Conservation (phyloP, 2,113 vertebrate genomes). For the Sorex fumeus region DNA sequence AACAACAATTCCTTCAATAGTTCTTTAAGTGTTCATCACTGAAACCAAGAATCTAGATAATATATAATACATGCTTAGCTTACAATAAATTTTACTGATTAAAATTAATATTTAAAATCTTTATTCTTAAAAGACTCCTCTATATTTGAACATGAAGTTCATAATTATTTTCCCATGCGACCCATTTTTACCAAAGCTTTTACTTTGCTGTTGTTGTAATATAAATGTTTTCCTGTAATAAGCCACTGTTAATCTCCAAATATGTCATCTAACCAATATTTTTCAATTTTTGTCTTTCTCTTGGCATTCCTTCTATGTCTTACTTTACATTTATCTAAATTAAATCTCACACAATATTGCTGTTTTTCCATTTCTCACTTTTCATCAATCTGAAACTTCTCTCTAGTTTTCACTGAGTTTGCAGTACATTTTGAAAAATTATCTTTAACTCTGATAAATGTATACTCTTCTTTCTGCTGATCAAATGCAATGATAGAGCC, state of each 20-base stretch:
- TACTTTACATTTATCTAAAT: constrained; percentile 73
- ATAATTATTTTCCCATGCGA: neutral
- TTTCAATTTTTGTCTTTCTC: neutral
- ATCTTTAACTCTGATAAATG: constrained; percentile 63
- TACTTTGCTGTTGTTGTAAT: neutral
- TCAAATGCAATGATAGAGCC: neutral
- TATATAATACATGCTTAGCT: neutral
- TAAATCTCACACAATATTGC: constrained; percentile 8
- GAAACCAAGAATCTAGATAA: neutral
- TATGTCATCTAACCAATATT: neutral
- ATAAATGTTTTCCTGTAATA: neutral
- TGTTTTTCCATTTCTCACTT: constrained; percentile 70
- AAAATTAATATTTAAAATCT: neutral
- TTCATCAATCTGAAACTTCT: constrained; percentile 65
- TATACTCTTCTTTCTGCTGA: constrained; percentile 22
- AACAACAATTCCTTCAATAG: neutral
- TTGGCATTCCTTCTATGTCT: neutral
- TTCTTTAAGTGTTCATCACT: neutral
- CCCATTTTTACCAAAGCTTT: constrained; percentile 25
- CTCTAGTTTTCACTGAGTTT: constrained; percentile 3
- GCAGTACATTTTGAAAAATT: constrained; percentile 40
- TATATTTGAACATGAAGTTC: too few species aligned
- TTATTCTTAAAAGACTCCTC: too few species aligned
- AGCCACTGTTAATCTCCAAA: neutral
- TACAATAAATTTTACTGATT: neutral